Base-by-base conservation (phyloP, 2,888 invertebrate genomes). In the Cecidostiba fungosa region DNA sequence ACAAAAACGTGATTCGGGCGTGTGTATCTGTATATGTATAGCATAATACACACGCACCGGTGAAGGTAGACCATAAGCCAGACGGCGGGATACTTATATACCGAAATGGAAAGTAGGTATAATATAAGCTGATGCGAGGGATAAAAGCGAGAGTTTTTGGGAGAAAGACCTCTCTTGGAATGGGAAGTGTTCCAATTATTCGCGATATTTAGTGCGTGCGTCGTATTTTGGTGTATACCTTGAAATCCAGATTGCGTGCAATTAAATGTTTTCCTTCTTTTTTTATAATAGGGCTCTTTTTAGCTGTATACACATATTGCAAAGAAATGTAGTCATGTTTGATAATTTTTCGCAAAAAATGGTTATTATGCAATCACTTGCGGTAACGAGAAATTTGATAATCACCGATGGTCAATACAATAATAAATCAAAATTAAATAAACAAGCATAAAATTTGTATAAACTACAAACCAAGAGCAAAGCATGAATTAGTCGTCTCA, bases 1-100 rank as follows among this genome's bases (percentile, higher is more conserved):
- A 77, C 50, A 69, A 76, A 76, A 81, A 74, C 74, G 81, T 81
- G 81, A 81, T 81, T 62, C 69, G 69, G 8, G 66, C 62, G 62
- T n/a, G n/a, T 5, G 8, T 4, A 1, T 50, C 12, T 16, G 16
- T 10, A 10, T 16, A 16, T 39, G 47, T 50, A 10, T 50, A 19
- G 16, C 16, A 50, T 3, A 19, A 50, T 19, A 50, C 16, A 10
- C 70, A 5, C 36, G 14, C 1, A 14, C 70, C 39, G 39, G 39
- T 32, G 39, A 72, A 72, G 72, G 39, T 23, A 72, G 72, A 39
- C 72, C 72, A 26, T 26, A 32, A 72, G 39, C 36, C 72, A 36
- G 36, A 72, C n/a, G n/a, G 54, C n/a, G n/a, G 54, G 43, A 43
- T 43, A 32, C 3, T 3, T 43, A 50, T 19, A 50, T 50, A 16